phyloP scores from a whole-genome alignment of 2,113 vertebrate species.

The Heterocephalus glaber region DNA sequence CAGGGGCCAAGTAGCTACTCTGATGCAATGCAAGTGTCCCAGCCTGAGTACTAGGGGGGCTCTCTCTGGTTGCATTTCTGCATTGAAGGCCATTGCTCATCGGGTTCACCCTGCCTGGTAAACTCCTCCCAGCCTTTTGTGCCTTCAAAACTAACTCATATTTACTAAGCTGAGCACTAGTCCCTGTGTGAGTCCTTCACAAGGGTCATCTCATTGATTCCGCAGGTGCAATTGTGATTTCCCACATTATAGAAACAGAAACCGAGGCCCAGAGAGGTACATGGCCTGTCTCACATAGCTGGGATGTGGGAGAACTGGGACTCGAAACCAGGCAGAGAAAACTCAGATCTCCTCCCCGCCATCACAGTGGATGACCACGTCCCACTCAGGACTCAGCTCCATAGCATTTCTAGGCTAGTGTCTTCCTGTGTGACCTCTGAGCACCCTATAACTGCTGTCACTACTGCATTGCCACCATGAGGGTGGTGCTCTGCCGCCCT shows the following conservation, averaged over 20 bases:
- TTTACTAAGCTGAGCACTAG: too few species aligned
- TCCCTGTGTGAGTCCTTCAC: background rate
- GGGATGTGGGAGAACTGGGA: background rate
- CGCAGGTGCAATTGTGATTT: background rate
- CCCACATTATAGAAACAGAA: too few species aligned
- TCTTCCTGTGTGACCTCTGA: background rate
- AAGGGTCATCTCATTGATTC: background rate
- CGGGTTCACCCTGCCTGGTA: background rate
- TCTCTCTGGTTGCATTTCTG: background rate
- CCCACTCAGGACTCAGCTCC: background rate
- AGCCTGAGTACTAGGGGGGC: background rate
- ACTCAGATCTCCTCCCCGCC: background rate
- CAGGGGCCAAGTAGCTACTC: background rate
- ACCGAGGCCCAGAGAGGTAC: background rate
- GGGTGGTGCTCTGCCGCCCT: background rate
- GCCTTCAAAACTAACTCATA: background rate
- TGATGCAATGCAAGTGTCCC: background rate
- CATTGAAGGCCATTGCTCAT: background rate
- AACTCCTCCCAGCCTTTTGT: background rate
- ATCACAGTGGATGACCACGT: background rate
- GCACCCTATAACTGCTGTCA: background rate
- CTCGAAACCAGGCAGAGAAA: background rate
- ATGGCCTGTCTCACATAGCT: constrained; percentile 13
- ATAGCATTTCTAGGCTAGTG: background rate
- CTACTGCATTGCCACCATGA: fast-evolving